A percentile compares a stretch with the other conserved stretches of the same genome.
Evolutionary conservation across 2,797 vertebrate genomes (phyloP).

Genomic region (Bucorvus abyssinicus): DNA sequence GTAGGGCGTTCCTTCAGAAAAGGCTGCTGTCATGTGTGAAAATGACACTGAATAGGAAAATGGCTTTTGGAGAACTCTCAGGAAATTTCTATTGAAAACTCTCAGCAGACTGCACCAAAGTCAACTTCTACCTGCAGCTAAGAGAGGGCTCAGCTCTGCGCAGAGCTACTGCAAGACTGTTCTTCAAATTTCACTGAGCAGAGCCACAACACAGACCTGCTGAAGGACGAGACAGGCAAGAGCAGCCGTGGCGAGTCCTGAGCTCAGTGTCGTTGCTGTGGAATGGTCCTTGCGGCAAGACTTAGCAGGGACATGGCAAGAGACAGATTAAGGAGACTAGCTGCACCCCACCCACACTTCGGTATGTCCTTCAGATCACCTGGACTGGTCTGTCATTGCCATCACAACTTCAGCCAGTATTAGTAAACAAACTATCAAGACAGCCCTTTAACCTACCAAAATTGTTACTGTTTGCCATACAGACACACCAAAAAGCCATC

Average conservation of each 20-base stretch:
- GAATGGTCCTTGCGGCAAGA: not conserved
- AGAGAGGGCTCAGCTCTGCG: not conserved
- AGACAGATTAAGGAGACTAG: not conserved
- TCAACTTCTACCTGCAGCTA: not conserved
- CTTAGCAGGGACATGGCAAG: not conserved
- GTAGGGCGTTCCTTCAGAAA: constrained; percentile 22
- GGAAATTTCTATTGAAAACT: not conserved
- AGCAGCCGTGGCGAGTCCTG: not conserved
- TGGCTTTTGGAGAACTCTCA: not conserved
- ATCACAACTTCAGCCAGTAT: not conserved
- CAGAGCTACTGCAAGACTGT: not conserved
- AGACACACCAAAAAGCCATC: not conserved
- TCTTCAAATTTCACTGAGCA: not conserved
- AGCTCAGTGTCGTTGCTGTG: rapidly evolving
- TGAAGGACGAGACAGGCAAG: not conserved
- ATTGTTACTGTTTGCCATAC: not conserved
- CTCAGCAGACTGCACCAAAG: not conserved
- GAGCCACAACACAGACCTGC: rapidly evolving
- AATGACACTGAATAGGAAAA: constrained; percentile 34
- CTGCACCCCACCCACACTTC: not conserved
- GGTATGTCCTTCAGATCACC: not conserved
- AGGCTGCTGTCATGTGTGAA: not conserved
- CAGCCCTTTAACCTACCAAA: not conserved
- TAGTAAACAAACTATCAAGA: not conserved
- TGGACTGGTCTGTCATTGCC: not conserved